Evolutionary conservation across 1,140 invertebrate species (phyloP).

Genomic region (Nymphalis io): DNA sequence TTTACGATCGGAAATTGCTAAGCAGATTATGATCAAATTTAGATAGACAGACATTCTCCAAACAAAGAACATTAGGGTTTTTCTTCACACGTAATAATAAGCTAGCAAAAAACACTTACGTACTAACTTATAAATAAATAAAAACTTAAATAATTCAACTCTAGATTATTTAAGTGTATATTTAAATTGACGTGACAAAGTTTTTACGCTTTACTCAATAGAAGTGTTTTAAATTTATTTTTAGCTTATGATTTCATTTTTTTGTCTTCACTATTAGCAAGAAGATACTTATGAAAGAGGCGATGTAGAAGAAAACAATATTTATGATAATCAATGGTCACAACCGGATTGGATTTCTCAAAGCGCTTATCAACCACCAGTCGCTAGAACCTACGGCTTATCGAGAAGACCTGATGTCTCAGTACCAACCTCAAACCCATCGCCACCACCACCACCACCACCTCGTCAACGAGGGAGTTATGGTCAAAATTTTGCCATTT

Average conservation of each 20-base stretch:
- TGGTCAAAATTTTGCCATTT: conserved; percentile 75
- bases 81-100: too few species aligned
- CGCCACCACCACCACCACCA: conserved; percentile 35
- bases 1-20: too few species aligned
- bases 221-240: not conserved
- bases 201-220: too few species aligned
- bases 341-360: conserved; percentile 38
- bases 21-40: too few species aligned
- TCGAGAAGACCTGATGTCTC: conserved; percentile 40
- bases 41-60: too few species aligned
- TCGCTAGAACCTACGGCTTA: conserved; percentile 29
- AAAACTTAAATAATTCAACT: too few species aligned
- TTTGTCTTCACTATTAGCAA: conserved; percentile 49
- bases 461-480: conserved; percentile 42
- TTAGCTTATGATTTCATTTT: not conserved
- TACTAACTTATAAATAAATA: too few species aligned
- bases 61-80: too few species aligned
- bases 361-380: conserved; percentile 30
- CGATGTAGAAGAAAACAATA: conserved; percentile 51
- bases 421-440: not conserved
- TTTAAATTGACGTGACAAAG: too few species aligned
- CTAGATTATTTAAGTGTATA: too few species aligned
- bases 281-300: conserved; percentile 51
- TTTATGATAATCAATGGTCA: conserved; percentile 44
- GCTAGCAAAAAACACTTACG: too few species aligned